Conservation (phyloP, 1,140 invertebrate genomes). For the Eueides isabella region DNA sequence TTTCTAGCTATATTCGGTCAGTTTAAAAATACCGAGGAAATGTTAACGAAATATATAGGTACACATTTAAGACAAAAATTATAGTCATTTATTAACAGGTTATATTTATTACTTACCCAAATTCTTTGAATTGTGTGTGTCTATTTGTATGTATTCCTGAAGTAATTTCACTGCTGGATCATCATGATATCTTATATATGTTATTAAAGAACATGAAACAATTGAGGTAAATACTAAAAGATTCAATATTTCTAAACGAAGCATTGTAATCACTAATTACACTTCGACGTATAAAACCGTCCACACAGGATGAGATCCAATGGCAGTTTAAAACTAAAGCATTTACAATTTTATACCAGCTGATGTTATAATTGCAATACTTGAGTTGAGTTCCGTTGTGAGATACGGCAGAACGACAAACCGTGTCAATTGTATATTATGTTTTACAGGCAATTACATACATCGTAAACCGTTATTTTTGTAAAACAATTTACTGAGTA, state of each 20-base stretch:
- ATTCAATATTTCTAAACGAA: not conserved
- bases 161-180: constrained; percentile 48
- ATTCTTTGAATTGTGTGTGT: constrained; percentile 52
- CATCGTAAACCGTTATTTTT: not conserved
- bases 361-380: not conserved
- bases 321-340: not conserved
- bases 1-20: too few species aligned
- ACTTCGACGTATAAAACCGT: not conserved
- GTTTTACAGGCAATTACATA: not conserved
- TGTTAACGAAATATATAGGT: too few species aligned
- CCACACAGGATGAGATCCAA: not conserved
- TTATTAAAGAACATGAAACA: not conserved
- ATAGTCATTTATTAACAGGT: too few species aligned
- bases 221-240: not conserved
- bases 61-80: too few species aligned
- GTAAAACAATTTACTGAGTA: not conserved
- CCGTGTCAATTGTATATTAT: not conserved
- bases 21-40: too few species aligned
- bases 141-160: constrained; percentile 57
- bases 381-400: not conserved
- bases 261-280: not conserved
- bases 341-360: not conserved
- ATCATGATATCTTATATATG: constrained; percentile 20
- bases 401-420: constrained; percentile 5
- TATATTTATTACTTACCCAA: constrained; percentile 52